phyloP scores from a whole-genome alignment of 2,797 vertebrate genomes.

The Artibeus jamaicensis region DNA sequence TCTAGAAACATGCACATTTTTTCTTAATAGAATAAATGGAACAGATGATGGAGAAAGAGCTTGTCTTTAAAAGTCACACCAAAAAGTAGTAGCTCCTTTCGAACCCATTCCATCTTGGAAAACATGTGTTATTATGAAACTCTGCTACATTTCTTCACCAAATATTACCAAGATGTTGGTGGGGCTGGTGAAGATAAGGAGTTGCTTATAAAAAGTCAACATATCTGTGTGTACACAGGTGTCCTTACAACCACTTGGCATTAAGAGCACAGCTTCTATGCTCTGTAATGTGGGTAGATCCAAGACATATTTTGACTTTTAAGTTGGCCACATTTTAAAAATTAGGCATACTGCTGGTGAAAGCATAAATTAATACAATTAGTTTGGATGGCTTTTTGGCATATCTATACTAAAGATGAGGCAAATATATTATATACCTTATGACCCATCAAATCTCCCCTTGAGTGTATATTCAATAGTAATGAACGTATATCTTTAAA shows the following conservation, averaged over 20 bases:
- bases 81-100: not conserved
- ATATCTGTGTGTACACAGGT: accelerated
- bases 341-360: not conserved
- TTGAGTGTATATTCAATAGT: not conserved
- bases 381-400: not conserved
- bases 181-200: not conserved
- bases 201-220: not conserved
- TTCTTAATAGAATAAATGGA: not conserved
- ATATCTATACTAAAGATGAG: not conserved
- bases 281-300: not conserved
- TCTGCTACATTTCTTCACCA: not conserved
- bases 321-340: not conserved
- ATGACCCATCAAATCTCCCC: not conserved
- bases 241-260: not conserved
- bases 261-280: not conserved
- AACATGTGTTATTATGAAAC: not conserved
- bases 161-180: not conserved
- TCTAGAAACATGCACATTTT: conserved; percentile 29
- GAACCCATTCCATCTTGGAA: not conserved
- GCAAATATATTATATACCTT: not conserved
- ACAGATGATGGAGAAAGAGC: not conserved
- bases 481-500: not conserved
- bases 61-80: not conserved
- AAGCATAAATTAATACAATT: not conserved
- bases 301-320: conserved; percentile 12